Evolutionary conservation across 2,888 invertebrate species (phyloP), one percentile per base, ranked within the genome.

Genomic region (Clistopyga incitator): DNA sequence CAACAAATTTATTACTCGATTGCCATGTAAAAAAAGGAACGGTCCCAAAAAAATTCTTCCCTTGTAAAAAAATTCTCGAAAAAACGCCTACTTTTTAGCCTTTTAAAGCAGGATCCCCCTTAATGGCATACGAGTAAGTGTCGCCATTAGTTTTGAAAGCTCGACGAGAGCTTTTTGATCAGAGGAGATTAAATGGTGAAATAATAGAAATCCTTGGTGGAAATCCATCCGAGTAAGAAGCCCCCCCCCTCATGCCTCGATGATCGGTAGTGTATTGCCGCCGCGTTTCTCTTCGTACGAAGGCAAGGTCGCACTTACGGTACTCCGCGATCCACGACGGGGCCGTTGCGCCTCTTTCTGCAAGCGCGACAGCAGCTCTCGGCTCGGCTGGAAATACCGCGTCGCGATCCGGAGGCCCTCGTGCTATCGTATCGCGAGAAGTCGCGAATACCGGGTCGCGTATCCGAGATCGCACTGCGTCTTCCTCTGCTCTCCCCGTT

Each of bases 271-370:
- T 52, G 42, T 38, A 64, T 67, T 68, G 6, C 29, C 47, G 52
- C 50, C 64, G 59, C 78, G 68, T 84, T 84, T 80, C 80, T 80
- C 83, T 80, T 74, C 83, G 80, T 81, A 72, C 78, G 81, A 85
- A 88, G 90, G 87, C 91, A 90, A 91, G 89, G 90, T 91, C 91
- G 90, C 82, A 87, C 87, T 91, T 91, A 91, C 91, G 91, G 91
- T 91, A 91, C 89, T 86, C 82, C 81, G 84, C 78, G 77, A 85
- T 72, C 81, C 83, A 84, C 71, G 84, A 80, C 84, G 85, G 85
- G 86, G 86, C 84, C 85, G 70, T 86, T 86, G 85, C 84, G 84
- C 87, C 86, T 88, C 86, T 88, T 86, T 82, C 61, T 38, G 59
- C 20, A 38, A 52, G 38, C 54, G 38, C 54, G 18, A 47, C 77